A percentile compares a stretch with the other conserved stretches of the same genome.
Evolutionary conservation across 2,888 invertebrate genomes (phyloP).

Genomic region (Ormyrus rosae): DNA sequence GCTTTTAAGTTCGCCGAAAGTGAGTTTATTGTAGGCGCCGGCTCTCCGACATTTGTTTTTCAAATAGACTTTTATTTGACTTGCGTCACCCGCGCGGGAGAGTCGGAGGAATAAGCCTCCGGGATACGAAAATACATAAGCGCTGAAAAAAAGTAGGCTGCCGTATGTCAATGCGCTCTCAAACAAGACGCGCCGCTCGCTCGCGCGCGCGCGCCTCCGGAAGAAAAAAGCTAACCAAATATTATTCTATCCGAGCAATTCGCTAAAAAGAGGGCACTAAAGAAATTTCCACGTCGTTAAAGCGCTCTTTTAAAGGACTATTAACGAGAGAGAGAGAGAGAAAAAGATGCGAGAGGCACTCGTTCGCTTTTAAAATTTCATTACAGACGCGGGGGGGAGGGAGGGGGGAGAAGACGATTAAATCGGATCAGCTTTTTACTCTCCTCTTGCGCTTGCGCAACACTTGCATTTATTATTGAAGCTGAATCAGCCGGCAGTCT

Average conservation of each 20-base stretch:
- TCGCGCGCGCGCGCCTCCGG: neutral
- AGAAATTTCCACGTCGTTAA: slow-evolving; percentile 54
- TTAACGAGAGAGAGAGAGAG: slow-evolving; percentile 14
- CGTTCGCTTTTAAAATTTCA: slow-evolving; percentile 45
- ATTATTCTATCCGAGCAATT: slow-evolving; percentile 56
- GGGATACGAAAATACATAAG: slow-evolving; percentile 48
- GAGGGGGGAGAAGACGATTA: slow-evolving; percentile 10
- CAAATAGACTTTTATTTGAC: slow-evolving; percentile 57
- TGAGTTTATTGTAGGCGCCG: slow-evolving; percentile 55
- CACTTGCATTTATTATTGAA: neutral
- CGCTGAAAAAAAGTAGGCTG: slow-evolving; percentile 44
- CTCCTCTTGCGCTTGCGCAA: neutral
- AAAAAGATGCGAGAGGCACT: slow-evolving; percentile 26
- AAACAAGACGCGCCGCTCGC: slow-evolving; percentile 24
- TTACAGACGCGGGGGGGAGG: neutral
- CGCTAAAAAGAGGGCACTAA: slow-evolving; percentile 54
- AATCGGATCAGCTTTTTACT: slow-evolving; percentile 30
- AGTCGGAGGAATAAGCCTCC: slow-evolving; percentile 1
- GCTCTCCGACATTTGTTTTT: slow-evolving; percentile 54
- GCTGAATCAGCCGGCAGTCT: neutral
- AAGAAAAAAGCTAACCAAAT: slow-evolving; percentile 54
- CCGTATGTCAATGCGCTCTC: slow-evolving; percentile 47
- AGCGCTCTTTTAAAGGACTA: slow-evolving; percentile 45
- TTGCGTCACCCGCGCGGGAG: slow-evolving; percentile 48
- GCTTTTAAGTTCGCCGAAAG: slow-evolving; percentile 55